A percentile compares a stretch with the other conserved stretches of the same genome.
Evolutionary conservation across 2,888 invertebrate genomes (phyloP).

Genomic region (Drosophila borealis): DNA sequence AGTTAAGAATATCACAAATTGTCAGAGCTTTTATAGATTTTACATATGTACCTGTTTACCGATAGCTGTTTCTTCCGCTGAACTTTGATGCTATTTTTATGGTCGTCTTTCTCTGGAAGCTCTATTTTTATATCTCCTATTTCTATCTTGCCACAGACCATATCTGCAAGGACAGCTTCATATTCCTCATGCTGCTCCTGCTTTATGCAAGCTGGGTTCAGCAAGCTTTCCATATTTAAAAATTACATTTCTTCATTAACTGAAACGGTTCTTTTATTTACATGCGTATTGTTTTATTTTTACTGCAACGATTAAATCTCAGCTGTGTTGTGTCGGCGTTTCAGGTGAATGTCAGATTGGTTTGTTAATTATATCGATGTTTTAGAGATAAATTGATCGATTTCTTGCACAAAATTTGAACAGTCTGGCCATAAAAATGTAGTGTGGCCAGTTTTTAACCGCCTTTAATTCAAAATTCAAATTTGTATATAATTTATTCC

Average conservation of each 20-base stretch:
- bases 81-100: background rate
- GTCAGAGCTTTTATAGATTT: background rate
- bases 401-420: background rate
- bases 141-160: background rate
- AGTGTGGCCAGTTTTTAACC: background rate
- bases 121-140: background rate
- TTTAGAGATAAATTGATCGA: background rate
- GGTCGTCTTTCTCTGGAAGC: background rate
- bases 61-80: background rate
- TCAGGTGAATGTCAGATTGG: conserved; percentile 3
- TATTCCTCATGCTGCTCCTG: background rate
- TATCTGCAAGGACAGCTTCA: background rate
- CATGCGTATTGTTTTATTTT: background rate
- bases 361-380: conserved; percentile 5
- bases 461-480: conserved; percentile 1
- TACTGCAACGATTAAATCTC: too few relatives aligned
- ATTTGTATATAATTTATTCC: conserved; percentile 60
- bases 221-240: background rate
- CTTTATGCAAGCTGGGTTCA: background rate
- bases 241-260: background rate
- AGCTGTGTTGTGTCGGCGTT: background rate
- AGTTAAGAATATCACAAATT: too few relatives aligned
- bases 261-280: background rate
- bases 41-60: background rate
- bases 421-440: conserved; percentile 2